Base-by-base conservation (phyloP, 1,140 invertebrate species). In the Propsilocerus akamusi region DNA sequence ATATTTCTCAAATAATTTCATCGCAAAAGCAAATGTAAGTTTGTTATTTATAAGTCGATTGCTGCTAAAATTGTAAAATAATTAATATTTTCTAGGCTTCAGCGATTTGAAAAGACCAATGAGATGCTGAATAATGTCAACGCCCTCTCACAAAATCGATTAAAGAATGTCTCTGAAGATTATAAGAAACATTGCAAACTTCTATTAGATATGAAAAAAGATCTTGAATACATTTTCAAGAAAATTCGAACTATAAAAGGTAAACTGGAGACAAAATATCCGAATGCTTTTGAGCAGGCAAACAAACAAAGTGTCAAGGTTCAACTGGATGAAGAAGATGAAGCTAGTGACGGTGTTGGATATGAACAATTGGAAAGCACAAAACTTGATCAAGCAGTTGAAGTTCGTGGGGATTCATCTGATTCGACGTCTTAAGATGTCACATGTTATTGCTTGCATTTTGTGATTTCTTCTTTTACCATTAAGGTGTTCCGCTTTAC, bases 71-170 rank as follows among this genome's bases (percentile, higher is more conserved):
- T 25, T 48, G 20, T 48, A 23, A 50, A 25, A 11, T 48, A 54
- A 32, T 30, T 53, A 26, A 11, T 34, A 47, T 23, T 37, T 68
- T 73, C 32, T 62, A 97, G 92, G 89, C 66, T 97, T 22, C 86
- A 91, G 57, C 72, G 91, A 52, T 97, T 94, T 70, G 93, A 97
- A 59, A 97, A 97, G 61, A 95, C 92, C 3, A 97, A 95, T 62
- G 92, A 96, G 74, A 97, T 96, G 92, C 66, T 97, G 22, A 82
- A 89, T 22, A 96, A 96, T 58, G 95, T 91, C 58, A 96, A 96
- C 66, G 80, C 85, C 4, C 64, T 97, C 4, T 90, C 89, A n/a
- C n/a, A n/a, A n/a, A 74, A 77, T 52, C 75, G 91, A 25, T 73
- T 88, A 47, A 85, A 91, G 59, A 78, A 76, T 48, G 85, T 90